phyloP scores from a whole-genome alignment of 1,140 invertebrate genomes.

The Apocrypta bakeri region DNA sequence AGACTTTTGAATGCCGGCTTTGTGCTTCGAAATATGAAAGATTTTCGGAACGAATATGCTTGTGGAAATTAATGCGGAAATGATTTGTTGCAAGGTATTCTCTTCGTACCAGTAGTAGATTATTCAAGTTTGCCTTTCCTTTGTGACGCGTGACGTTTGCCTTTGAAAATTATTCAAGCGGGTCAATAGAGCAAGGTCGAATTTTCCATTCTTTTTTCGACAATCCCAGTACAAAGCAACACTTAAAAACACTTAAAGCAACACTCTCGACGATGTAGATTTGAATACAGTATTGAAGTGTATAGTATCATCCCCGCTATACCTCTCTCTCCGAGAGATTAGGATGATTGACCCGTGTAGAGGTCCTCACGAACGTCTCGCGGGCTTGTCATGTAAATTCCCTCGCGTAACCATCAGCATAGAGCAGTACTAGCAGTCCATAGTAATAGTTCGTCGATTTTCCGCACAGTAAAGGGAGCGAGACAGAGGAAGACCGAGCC shows the following conservation, averaged over 20 bases:
- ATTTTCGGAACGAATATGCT: neutral
- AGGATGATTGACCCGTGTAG: conserved; percentile 19
- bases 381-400: conserved; percentile 29
- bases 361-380: neutral
- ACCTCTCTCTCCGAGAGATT: neutral
- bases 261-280: too few species aligned
- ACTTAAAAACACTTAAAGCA: too few species aligned
- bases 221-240: too few species aligned
- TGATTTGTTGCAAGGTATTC: too few species aligned
- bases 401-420: neutral
- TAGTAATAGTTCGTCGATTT: conserved; percentile 37
- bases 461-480: neutral
- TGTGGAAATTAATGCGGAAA: too few species aligned
- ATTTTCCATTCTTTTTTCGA: too few species aligned
- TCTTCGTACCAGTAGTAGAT: too few species aligned
- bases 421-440: neutral
- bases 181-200: neutral
- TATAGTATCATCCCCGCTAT: neutral
- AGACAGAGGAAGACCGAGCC: too few species aligned
- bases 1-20: too few species aligned
- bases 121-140: too few species aligned
- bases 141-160: neutral
- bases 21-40: neutral
- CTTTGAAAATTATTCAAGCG: neutral
- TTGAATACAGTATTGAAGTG: neutral